phyloP scores from a whole-genome alignment of 2,113 vertebrate genomes.

The Lipophrys pholis region DNA sequence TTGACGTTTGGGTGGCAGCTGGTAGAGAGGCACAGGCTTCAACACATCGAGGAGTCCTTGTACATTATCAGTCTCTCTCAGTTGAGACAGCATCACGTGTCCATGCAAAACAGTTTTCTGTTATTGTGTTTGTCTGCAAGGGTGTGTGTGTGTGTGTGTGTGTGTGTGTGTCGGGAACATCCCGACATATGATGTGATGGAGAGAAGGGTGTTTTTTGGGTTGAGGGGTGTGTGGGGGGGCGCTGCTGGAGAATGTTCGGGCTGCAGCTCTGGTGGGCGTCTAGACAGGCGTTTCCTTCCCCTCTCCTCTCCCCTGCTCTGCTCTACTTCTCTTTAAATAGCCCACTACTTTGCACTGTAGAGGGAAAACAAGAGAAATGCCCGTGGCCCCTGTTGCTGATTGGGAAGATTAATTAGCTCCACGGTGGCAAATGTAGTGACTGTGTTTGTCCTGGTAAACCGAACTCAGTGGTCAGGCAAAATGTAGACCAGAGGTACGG shows the following conservation, averaged over 20 bases:
- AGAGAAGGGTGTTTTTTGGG: slow-evolving; percentile 39
- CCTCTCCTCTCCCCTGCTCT: slow-evolving; percentile 72
- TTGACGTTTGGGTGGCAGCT: slow-evolving; percentile 52
- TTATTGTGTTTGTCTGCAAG: slow-evolving; percentile 2
- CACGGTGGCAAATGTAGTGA: slow-evolving; percentile 36
- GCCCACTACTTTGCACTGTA: slow-evolving; percentile 58
- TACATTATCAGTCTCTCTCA: slow-evolving; percentile 16
- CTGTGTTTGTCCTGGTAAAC: slow-evolving; percentile 72
- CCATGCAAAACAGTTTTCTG: slow-evolving; percentile 18
- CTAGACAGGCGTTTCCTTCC: slow-evolving; percentile 87
- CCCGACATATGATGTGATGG: slow-evolving; percentile 13
- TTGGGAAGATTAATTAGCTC: slow-evolving; percentile 87
- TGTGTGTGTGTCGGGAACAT: slow-evolving; percentile 4
- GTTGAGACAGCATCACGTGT: slow-evolving; percentile 17
- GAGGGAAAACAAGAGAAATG: slow-evolving; percentile 82
- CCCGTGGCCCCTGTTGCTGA: slow-evolving; percentile 76
- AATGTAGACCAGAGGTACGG: slow-evolving; percentile 30
- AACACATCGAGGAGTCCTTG: slow-evolving; percentile 51
- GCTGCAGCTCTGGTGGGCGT: slow-evolving; percentile 78
- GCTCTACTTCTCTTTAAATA: slow-evolving; percentile 82
- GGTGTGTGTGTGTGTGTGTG: slow-evolving; percentile 7
- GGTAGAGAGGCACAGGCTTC: slow-evolving; percentile 28
- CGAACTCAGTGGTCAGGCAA: slow-evolving; percentile 24
- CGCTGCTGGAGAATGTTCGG: slow-evolving; percentile 81
- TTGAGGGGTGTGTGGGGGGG: slow-evolving; percentile 66